phyloP scores from a whole-genome alignment of 2,797 vertebrate species.

The Falco naumanni region DNA sequence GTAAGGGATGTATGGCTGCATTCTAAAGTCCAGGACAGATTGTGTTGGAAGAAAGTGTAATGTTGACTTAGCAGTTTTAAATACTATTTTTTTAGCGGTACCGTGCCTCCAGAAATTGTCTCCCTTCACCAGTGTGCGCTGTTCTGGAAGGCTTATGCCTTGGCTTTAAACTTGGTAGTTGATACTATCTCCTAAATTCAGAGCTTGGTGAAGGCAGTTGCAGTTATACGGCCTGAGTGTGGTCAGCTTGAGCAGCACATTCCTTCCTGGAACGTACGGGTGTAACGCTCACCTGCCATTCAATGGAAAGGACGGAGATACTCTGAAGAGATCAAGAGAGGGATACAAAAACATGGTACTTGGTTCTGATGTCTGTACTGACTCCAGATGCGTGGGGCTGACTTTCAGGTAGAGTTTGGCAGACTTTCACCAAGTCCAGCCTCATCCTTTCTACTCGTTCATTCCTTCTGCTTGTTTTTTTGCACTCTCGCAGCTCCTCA shows the following conservation, averaged over 20 bases:
- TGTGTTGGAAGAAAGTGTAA: not conserved
- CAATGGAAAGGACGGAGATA: fast-evolving
- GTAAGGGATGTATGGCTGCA: not conserved
- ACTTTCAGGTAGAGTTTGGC: not conserved
- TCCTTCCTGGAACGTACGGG: not conserved
- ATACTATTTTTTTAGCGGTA: not conserved
- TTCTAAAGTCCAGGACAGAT: not conserved
- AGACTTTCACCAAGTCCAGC: not conserved
- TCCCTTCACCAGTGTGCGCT: not conserved
- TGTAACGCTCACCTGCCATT: not conserved
- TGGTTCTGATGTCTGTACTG: not conserved
- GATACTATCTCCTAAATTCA: not conserved
- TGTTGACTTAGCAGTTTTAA: not conserved
- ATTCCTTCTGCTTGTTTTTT: not conserved
- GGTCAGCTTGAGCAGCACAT: not conserved
- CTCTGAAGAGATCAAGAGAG: not conserved
- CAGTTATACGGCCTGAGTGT: not conserved
- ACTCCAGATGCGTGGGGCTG: not conserved
- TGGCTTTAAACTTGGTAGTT: not conserved
- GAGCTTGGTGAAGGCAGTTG: not conserved
- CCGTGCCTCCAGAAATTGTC: not conserved
- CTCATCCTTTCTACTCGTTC: not conserved
- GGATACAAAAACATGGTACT: fast-evolving
- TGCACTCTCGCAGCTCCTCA: not conserved
- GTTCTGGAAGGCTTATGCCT: not conserved